Evolutionary conservation across 1,140 invertebrate species (phyloP).

Genomic region (Anoplophora glabripennis): DNA sequence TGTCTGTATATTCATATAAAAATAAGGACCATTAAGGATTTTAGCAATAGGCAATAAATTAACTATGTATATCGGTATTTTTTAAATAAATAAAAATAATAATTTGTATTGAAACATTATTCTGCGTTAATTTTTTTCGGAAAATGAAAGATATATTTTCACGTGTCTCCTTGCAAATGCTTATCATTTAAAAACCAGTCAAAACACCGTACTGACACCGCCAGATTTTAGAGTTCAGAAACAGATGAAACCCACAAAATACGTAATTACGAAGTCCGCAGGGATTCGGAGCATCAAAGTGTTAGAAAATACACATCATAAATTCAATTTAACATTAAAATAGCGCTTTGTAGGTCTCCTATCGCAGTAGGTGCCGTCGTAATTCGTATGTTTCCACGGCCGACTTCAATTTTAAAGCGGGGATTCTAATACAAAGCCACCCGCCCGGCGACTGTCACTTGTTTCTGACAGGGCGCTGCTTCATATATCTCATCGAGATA

Average conservation of each 20-base stretch:
- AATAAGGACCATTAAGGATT: too few species aligned
- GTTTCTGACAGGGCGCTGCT: slow-evolving; percentile 27
- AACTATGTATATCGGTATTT: too few species aligned
- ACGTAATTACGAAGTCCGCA: slow-evolving; percentile 37
- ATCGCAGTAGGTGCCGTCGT: slow-evolving; percentile 30
- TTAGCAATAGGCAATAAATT: too few species aligned
- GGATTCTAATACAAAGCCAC: slow-evolving; percentile 25
- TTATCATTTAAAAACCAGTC: too few species aligned
- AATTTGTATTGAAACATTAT: too few species aligned
- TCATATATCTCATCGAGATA: slow-evolving; percentile 25
- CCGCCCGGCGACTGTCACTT: slow-evolving; percentile 25
- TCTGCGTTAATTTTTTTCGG: too few species aligned
- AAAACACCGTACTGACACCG: background rate
- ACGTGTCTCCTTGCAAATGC: too few species aligned
- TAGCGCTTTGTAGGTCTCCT: slow-evolving; percentile 18
- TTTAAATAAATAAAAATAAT: too few species aligned
- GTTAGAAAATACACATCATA: slow-evolving; percentile 36
- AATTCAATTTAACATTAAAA: slow-evolving; percentile 42
- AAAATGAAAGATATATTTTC: too few species aligned
- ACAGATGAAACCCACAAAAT: slow-evolving; percentile 22
- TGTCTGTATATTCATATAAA: too few species aligned
- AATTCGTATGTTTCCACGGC: slow-evolving; percentile 23
- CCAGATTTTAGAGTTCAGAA: slow-evolving; percentile 10
- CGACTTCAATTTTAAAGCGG: slow-evolving; percentile 26
- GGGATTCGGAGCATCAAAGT: slow-evolving; percentile 38